These are phyloP conservation scores for Tiaroga cobitis DNA, from an alignment of 2,797 vertebrate species.

Conservation along the genomic window DNA sequence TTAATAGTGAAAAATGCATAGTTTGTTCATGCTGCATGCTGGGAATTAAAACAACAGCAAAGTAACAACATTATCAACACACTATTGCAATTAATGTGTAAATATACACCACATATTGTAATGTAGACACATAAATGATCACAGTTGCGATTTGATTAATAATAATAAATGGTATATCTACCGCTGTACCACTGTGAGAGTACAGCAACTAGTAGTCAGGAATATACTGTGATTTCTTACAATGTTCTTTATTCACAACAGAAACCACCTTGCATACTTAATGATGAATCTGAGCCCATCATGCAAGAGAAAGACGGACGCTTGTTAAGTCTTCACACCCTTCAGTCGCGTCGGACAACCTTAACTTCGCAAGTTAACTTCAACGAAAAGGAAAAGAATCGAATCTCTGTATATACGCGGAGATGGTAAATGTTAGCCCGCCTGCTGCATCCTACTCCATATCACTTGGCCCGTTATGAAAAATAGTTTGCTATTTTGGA, in stretches of 20 bases:
- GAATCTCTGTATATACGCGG: conserved; percentile 86
- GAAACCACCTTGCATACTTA: background rate
- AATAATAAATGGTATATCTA: background rate
- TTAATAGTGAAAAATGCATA: background rate
- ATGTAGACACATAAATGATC: background rate
- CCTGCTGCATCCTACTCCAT: conserved; percentile 94
- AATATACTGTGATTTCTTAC: background rate
- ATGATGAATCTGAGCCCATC: background rate
- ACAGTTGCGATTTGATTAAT: background rate
- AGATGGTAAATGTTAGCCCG: conserved; percentile 88
- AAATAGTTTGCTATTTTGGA: conserved; percentile 99
- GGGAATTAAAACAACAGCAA: background rate
- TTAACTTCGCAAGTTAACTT: conserved; percentile 73
- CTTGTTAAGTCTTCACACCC: no score
- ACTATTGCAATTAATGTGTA: no score
- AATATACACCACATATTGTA: background rate
- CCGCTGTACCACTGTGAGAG: background rate
- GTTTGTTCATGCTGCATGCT: background rate
- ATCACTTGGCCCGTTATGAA: conserved; percentile 98
- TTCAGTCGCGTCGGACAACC: conserved; percentile 71
- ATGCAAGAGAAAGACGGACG: background rate
- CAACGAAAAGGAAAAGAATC: conserved; percentile 81
- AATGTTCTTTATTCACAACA: background rate
- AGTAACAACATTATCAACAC: background rate
- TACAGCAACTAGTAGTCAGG: background rate